Conservation (phyloP, 2,797 vertebrate species). For the Coracias cyanogaster region DNA sequence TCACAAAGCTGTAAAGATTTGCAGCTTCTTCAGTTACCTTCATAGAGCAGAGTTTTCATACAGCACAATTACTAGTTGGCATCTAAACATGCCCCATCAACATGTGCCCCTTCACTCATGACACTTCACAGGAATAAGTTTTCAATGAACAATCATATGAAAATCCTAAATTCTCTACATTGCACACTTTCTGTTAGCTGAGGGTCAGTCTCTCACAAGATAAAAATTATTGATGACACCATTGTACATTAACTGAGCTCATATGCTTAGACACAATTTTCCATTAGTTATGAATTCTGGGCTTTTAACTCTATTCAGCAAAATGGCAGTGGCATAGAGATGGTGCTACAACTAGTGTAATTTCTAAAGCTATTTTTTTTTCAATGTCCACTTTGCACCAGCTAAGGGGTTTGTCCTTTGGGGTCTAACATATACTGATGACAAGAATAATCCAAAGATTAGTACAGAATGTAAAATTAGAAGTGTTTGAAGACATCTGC, state of each 20-base stretch:
- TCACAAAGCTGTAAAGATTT: not conserved
- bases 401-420: not conserved
- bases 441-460: not conserved
- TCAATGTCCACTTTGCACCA: not conserved
- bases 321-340: not conserved
- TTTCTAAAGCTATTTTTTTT: not conserved
- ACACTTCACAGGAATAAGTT: not conserved
- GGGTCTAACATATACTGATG: not conserved
- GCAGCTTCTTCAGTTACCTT: not conserved
- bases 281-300: not conserved
- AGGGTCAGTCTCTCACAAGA: not conserved
- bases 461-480: not conserved
- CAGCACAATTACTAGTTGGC: not conserved
- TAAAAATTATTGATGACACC: not conserved
- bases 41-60: not conserved
- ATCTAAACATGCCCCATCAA: not conserved
- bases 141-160: not conserved
- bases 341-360: not conserved
- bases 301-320: not conserved
- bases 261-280: not conserved
- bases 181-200: not conserved
- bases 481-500: not conserved
- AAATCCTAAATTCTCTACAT: not conserved
- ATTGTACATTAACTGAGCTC: not conserved
- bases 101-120: not conserved